A percentile compares a stretch with the other conserved stretches of the same genome.
phyloP scores from a whole-genome alignment of 1,140 invertebrate species.

The Magallana angulata region DNA sequence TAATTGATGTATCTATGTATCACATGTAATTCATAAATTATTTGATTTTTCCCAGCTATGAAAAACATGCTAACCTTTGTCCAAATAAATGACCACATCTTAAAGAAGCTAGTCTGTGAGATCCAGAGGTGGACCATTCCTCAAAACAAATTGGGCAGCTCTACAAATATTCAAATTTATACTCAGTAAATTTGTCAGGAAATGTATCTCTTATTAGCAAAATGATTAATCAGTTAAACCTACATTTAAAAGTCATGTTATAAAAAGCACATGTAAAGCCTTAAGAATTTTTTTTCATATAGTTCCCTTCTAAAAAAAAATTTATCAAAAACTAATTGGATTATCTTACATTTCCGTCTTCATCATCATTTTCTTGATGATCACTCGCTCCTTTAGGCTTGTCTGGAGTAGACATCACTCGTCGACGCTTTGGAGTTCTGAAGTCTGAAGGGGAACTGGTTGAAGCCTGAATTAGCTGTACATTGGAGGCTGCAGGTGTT shows the following conservation, averaged over 20 bases:
- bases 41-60: too few relatives aligned
- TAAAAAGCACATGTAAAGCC: too few relatives aligned
- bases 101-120: conserved; percentile 89
- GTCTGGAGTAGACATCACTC: conserved; percentile 60
- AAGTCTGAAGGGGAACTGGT: conserved; percentile 63
- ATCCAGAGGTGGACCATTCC: conserved; percentile 90
- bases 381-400: conserved; percentile 47
- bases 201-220: too few relatives aligned
- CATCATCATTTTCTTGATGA: conserved; percentile 57
- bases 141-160: conserved; percentile 93
- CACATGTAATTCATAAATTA: too few relatives aligned
- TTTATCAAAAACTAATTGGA: too few relatives aligned
- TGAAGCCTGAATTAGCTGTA: background rate
- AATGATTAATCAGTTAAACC: too few relatives aligned
- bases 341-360: conserved; percentile 68
- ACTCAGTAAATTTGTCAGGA: too few relatives aligned
- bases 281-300: too few relatives aligned
- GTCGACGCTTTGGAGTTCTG: conserved; percentile 66
- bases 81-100: conserved; percentile 96
- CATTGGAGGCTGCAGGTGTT: background rate
- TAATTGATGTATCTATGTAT: too few relatives aligned
- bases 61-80: conserved; percentile 75
- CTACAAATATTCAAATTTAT: conserved; percentile 71
- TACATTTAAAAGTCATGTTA: too few relatives aligned
- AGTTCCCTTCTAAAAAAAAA: too few relatives aligned